These are phyloP conservation scores for Drosophila willistoni DNA, from an alignment of 1,140 invertebrate genomes.

Conservation along the genomic window DNA sequence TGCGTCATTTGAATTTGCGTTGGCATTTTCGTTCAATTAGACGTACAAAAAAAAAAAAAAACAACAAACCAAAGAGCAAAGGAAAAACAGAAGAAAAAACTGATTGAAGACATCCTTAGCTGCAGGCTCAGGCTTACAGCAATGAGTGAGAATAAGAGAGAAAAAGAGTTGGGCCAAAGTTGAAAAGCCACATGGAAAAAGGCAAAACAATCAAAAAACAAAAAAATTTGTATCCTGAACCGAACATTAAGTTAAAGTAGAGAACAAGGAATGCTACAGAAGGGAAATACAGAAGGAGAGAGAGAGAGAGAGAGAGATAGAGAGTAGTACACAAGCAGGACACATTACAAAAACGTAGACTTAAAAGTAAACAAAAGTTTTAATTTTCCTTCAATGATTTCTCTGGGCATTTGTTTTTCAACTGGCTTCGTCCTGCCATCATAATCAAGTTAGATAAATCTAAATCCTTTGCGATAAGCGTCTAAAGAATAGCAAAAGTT, in stretches of 20 bases:
- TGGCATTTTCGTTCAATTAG: slow-evolving; percentile 55
- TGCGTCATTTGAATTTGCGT: neutral
- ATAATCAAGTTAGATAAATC: slow-evolving; percentile 80
- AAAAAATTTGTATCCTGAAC: slow-evolving; percentile 28
- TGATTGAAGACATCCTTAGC: slow-evolving; percentile 11
- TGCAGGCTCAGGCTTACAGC: neutral
- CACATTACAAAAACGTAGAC: slow-evolving; percentile 31
- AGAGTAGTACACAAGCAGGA: neutral
- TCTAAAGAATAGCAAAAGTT: slow-evolving; percentile 67
- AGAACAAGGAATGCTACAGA: neutral
- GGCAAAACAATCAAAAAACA: neutral
- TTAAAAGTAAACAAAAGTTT: slow-evolving; percentile 77
- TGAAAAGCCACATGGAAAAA: neutral
- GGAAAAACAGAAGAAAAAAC: slow-evolving; percentile 8
- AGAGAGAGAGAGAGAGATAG: neutral
- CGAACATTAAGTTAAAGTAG: neutral
- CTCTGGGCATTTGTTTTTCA: slow-evolving; percentile 72
- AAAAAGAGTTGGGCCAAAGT: neutral
- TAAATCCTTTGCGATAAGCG: slow-evolving; percentile 79
- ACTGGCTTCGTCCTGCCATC: slow-evolving; percentile 40
- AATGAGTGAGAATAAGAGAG: neutral
- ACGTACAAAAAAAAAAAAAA: slow-evolving; percentile 18
- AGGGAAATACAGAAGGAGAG: no score
- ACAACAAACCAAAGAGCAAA: slow-evolving; percentile 15
- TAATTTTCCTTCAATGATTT: slow-evolving; percentile 80